Conservation (phyloP, 2,888 invertebrate species). For the Leptothorax acervorum region DNA sequence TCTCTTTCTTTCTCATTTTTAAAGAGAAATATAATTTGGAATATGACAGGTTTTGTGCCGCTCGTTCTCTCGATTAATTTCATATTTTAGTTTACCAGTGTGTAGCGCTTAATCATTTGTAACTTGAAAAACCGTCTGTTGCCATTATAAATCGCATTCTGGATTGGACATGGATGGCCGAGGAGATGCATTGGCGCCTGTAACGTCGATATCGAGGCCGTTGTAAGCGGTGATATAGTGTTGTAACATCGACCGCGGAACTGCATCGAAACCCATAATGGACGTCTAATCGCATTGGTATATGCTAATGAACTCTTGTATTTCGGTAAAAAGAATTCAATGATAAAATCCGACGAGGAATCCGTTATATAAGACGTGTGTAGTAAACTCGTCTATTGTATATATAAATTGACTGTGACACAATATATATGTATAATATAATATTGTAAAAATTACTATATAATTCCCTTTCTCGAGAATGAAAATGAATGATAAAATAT, state of each 20-base stretch:
- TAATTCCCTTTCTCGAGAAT: background rate
- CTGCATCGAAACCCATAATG: constrained; percentile 57
- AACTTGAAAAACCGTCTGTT: constrained; percentile 45
- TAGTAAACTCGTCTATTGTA: background rate
- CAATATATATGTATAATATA: background rate
- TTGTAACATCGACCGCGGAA: constrained; percentile 51
- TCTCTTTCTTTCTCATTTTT: background rate
- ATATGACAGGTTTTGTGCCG: background rate
- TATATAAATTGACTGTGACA: background rate
- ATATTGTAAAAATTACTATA: background rate
- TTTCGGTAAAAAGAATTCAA: background rate
- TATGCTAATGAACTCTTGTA: constrained; percentile 29
- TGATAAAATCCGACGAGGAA: background rate
- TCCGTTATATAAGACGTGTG: background rate
- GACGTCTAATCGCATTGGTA: constrained; percentile 58
- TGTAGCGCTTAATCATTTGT: constrained; percentile 20
- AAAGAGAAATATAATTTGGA: background rate
- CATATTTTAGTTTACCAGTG: constrained; percentile 28
- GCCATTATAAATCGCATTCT: constrained; percentile 52
- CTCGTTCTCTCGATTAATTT: constrained; percentile 24
- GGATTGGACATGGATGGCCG: constrained; percentile 53
- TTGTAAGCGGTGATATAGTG: constrained; percentile 61
- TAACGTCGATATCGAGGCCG: constrained; percentile 56
- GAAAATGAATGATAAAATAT: background rate
- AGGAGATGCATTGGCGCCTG: constrained; percentile 46